Evolutionary conservation across 35 echinoderm and acorn worm genomes (phyloP).

Genomic region (Ophiothrix spiculata): DNA sequence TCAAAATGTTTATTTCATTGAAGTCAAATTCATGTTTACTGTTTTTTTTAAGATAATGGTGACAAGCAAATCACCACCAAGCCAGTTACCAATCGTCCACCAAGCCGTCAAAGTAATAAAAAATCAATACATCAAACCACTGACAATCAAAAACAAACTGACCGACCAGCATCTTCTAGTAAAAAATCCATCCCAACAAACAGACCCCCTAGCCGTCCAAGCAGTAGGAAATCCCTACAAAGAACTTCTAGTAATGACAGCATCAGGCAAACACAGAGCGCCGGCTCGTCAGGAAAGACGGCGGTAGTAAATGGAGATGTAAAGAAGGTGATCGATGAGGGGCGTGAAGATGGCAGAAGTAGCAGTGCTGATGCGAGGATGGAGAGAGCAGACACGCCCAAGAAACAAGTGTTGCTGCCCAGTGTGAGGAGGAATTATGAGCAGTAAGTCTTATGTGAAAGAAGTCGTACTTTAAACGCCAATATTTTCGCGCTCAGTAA

Average conservation of each 20-base stretch:
- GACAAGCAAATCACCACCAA: not conserved
- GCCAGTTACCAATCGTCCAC: not conserved
- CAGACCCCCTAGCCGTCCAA: not conserved
- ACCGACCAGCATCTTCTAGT: not conserved
- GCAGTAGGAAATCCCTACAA: not conserved
- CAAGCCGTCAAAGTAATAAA: not conserved
- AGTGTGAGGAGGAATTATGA: conserved; percentile 52
- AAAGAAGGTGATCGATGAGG: conserved; percentile 16
- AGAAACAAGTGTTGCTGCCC: conserved; percentile 37
- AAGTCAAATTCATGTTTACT: too few species aligned
- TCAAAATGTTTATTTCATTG: too few species aligned
- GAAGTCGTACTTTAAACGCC: too few species aligned
- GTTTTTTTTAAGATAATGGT: not conserved
- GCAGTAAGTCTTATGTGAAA: conserved; percentile 23
- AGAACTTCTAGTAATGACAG: not conserved
- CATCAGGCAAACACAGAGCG: conserved; percentile 28
- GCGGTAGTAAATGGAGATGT: not conserved
- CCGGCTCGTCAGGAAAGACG: conserved; percentile 11
- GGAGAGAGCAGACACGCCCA: not conserved
- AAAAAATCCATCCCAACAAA: too few species aligned
- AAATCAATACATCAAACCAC: too few species aligned
- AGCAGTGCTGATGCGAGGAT: not conserved
- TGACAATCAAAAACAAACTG: too few species aligned
- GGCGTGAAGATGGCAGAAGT: not conserved
- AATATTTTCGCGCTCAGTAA: too few species aligned